Conservation (phyloP, 2,113 vertebrate genomes). For the Lepisosteus osseus region DNA sequence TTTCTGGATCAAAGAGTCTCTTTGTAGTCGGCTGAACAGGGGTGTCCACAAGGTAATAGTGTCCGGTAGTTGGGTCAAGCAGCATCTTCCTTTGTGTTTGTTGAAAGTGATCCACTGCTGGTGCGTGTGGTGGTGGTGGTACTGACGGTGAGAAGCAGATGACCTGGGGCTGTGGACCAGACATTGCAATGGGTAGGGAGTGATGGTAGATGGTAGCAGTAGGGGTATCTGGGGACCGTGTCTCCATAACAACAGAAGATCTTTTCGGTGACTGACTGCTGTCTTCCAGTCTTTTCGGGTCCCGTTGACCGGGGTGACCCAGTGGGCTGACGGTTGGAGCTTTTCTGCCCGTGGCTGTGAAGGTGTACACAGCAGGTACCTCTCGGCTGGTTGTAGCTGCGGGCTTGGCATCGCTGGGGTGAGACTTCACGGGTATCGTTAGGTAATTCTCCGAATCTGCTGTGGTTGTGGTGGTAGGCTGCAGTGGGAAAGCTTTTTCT, state of each 20-base stretch:
- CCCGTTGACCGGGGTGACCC: slow-evolving; percentile 22
- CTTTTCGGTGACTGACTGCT: slow-evolving; percentile 34
- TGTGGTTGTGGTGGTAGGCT: slow-evolving; percentile 19
- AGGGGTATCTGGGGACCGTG: slow-evolving; percentile 56
- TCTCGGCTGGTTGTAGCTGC: slow-evolving; percentile 22
- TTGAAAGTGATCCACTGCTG: slow-evolving; percentile 59
- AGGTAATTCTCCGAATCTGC: slow-evolving; percentile 76
- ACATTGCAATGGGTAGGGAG: slow-evolving; percentile 54
- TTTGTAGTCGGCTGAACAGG: slow-evolving; percentile 78
- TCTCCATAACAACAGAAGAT: slow-evolving; percentile 50
- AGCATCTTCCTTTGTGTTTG: slow-evolving; percentile 89
- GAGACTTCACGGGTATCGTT: slow-evolving; percentile 73
- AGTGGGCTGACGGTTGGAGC: slow-evolving; percentile 41
- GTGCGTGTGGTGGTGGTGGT: slow-evolving; percentile 58
- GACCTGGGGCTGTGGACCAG: slow-evolving; percentile 58
- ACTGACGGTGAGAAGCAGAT: slow-evolving; percentile 77
- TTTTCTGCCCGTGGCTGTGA: slow-evolving; percentile 42
- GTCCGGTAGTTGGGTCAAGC: slow-evolving; percentile 87
- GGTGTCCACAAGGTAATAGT: slow-evolving; percentile 90
- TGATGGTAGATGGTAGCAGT: slow-evolving; percentile 70
- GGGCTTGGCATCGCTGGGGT: slow-evolving; percentile 25
- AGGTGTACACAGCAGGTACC: slow-evolving; percentile 40
- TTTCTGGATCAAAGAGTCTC: slow-evolving; percentile 91
- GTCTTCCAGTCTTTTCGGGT: slow-evolving; percentile 30
- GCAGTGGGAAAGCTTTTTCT: slow-evolving; percentile 32